These are phyloP conservation scores for Charadrius vociferus DNA, from an alignment of 2,113 vertebrate species.

Conservation along the genomic window DNA sequence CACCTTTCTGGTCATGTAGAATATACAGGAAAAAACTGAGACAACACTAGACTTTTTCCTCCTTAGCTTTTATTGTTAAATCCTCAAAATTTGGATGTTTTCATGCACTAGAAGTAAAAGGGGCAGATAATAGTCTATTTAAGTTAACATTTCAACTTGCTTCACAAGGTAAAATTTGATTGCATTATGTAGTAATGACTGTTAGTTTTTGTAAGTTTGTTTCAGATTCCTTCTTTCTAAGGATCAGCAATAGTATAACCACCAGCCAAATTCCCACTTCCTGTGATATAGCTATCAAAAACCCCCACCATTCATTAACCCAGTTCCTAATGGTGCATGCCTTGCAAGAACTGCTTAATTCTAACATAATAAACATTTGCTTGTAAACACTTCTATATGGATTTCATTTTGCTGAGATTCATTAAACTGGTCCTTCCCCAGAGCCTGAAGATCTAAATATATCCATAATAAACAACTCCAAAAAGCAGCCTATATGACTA, in stretches of 20 bases:
- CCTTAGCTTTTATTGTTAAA: background rate
- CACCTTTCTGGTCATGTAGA: background rate
- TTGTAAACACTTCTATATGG: background rate
- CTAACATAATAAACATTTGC: background rate
- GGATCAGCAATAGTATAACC: background rate
- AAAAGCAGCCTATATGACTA: conserved; percentile 40
- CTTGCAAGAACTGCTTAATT: background rate
- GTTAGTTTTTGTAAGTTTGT: background rate
- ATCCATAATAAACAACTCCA: conserved; percentile 44
- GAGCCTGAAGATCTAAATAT: conserved; percentile 13
- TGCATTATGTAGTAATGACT: background rate
- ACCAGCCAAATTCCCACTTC: background rate
- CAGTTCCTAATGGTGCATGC: background rate
- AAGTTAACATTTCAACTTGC: background rate
- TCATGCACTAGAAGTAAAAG: background rate
- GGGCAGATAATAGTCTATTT: background rate
- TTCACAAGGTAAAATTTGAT: background rate
- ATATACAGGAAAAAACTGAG: background rate
- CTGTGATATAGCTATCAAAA: background rate
- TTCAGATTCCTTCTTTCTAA: background rate
- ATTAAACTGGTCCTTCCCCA: background rate
- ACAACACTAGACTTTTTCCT: background rate
- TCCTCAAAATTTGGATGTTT: background rate
- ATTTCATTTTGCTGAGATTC: background rate
- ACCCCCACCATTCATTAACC: background rate